Evolutionary conservation across 2,797 vertebrate species (phyloP).

Genomic region (Onychomys torridus): DNA sequence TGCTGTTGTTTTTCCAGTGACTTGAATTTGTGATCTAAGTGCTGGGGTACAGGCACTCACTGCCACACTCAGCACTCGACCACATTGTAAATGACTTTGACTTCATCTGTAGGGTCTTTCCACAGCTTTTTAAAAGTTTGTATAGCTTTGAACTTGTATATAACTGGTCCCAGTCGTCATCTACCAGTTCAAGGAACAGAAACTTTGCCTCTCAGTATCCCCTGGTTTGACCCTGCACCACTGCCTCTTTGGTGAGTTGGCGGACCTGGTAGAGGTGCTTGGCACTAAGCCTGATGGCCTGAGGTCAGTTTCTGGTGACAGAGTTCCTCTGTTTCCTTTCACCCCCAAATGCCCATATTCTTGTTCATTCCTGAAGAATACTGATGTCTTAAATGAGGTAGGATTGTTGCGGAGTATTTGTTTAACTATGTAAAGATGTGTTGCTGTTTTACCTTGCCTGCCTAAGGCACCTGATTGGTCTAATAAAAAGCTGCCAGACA

Average conservation of each 20-base stretch:
- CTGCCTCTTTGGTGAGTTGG: not conserved
- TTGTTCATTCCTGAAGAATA: not conserved
- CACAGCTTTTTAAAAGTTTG: not conserved
- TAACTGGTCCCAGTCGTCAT: not conserved
- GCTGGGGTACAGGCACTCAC: accelerated
- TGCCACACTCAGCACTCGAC: not conserved
- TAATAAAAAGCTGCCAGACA: not conserved
- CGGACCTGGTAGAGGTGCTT: not conserved
- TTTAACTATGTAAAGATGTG: not conserved
- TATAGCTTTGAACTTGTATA: not conserved
- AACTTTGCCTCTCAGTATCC: not conserved
- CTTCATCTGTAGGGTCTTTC: not conserved
- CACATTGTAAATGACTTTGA: not conserved
- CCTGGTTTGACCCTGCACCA: not conserved
- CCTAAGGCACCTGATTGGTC: not conserved
- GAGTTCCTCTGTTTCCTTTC: not conserved
- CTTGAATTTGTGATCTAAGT: not conserved
- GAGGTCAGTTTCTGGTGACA: not conserved
- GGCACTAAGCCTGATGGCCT: not conserved
- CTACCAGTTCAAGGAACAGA: not conserved
- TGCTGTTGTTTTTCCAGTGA: not conserved
- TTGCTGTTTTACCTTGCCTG: not conserved
- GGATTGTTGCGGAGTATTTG: not conserved
- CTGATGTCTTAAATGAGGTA: not conserved
- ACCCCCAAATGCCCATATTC: not conserved